A percentile compares a stretch with the other conserved stretches of the same genome.
Evolutionary conservation across 2,888 invertebrate genomes (phyloP).

Genomic region (Julus scandinavius): DNA sequence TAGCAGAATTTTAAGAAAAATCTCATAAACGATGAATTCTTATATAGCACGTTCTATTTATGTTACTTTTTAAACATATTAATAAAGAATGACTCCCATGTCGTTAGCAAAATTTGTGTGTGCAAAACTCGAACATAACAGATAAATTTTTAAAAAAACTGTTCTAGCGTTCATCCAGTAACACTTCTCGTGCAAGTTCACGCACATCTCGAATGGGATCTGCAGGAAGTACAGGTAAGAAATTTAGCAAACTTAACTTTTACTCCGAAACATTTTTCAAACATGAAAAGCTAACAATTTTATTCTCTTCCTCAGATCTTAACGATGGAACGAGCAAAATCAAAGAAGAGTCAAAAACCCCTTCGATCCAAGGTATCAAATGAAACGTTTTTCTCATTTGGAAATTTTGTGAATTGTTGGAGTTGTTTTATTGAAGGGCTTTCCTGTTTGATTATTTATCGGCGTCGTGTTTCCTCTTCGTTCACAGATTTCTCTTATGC

Average conservation of each 20-base stretch:
- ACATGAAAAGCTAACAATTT: background rate
- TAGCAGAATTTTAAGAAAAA: too few relatives aligned
- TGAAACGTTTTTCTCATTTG: too few relatives aligned
- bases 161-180: background rate
- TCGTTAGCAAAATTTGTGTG: too few relatives aligned
- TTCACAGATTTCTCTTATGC: constrained; percentile 12
- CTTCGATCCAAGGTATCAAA: background rate
- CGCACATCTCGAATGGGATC: background rate
- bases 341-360: background rate
- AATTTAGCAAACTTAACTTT: background rate
- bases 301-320: background rate
- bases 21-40: too few relatives aligned
- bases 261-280: too few relatives aligned
- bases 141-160: too few relatives aligned
- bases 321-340: background rate
- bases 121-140: too few relatives aligned
- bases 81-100: too few relatives aligned
- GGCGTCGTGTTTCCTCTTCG: background rate
- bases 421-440: background rate
- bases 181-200: background rate
- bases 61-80: too few relatives aligned
- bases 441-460: too few relatives aligned
- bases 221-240: background rate
- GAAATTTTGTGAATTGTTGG: too few relatives aligned
- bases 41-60: too few relatives aligned